Evolutionary conservation across 92 coral and sea anemone genomes (phyloP).

Genomic region (Pocillopora grandis): DNA sequence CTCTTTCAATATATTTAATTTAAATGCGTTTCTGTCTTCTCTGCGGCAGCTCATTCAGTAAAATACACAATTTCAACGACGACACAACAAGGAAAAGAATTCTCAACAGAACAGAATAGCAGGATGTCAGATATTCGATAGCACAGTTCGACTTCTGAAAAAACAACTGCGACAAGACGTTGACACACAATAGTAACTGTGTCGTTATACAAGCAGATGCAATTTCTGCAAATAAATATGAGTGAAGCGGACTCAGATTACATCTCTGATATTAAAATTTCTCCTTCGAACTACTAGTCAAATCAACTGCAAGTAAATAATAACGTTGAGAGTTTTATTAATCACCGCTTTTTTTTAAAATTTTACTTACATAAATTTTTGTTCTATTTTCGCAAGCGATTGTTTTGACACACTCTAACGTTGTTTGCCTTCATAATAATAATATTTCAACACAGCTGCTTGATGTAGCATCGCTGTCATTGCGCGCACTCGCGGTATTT

Average conservation of each 20-base stretch:
- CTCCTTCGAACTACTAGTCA: background rate
- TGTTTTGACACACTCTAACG: slow-evolving; percentile 11
- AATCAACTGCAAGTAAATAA: background rate
- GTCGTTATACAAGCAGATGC: slow-evolving; percentile 3
- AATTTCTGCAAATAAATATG: background rate
- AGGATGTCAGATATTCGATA: slow-evolving; percentile 1
- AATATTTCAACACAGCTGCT: background rate
- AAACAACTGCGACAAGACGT: slow-evolving; percentile 16
- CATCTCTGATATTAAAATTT: slow-evolving; percentile 6
- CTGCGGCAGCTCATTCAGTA: slow-evolving; percentile 1
- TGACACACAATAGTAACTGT: background rate
- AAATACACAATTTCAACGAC: background rate
- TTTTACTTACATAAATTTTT: background rate
- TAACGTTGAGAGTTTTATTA: background rate
- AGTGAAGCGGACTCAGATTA: background rate
- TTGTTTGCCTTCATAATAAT: slow-evolving; percentile 22
- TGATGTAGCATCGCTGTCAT: background rate
- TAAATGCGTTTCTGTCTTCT: background rate
- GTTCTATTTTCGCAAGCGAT: background rate
- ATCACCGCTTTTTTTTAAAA: background rate
- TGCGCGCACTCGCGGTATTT: background rate
- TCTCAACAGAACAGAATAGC: slow-evolving; percentile 1
- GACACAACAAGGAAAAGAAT: background rate
- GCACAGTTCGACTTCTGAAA: background rate
- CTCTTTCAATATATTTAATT: background rate